Percentiles rank a stretch among this genome's conserved stretches.
phyloP scores from a whole-genome alignment of 2,797 vertebrate genomes.

The Silurus lanzhouensis region DNA sequence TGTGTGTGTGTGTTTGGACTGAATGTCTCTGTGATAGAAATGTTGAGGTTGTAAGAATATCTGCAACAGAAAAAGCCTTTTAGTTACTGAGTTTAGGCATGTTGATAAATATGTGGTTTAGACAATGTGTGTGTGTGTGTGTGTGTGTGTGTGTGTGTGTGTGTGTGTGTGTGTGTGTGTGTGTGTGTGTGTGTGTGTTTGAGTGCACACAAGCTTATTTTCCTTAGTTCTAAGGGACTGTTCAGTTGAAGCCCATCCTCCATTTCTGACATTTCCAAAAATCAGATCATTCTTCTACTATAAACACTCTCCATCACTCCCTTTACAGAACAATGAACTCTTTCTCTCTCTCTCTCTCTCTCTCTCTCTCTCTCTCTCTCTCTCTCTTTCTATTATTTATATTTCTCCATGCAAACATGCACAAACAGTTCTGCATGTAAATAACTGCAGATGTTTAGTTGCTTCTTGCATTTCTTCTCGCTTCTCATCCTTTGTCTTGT shows the following conservation, averaged over 20 bases:
- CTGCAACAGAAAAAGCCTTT: background rate
- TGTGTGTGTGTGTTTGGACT: background rate
- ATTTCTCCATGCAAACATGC: background rate
- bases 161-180: constrained; percentile 10
- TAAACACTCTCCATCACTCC: constrained; percentile 34
- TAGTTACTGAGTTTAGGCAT: background rate
- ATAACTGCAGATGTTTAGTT: constrained; percentile 22
- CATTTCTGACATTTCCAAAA: constrained; percentile 23
- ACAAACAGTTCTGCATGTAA: constrained; percentile 9
- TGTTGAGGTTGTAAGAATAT: background rate
- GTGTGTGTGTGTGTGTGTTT: background rate
- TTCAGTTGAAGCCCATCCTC: constrained; percentile 1
- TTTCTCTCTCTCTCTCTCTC: background rate
- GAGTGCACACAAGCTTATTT: background rate
- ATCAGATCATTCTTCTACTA: constrained; percentile 36
- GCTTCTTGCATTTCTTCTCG: constrained; percentile 4
- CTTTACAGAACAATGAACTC: constrained; percentile 36
- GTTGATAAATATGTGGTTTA: background rate
- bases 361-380: constrained; percentile 14
- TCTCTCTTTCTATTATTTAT: constrained; percentile 7
- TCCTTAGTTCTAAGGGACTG: constrained; percentile 26
- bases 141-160: background rate
- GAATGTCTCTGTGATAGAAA: background rate
- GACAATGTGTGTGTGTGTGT: background rate
- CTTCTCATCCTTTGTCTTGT: background rate